These are phyloP conservation scores for Campoplex capitator DNA, from an alignment of 2,888 invertebrate genomes.

Conservation along the genomic window DNA sequence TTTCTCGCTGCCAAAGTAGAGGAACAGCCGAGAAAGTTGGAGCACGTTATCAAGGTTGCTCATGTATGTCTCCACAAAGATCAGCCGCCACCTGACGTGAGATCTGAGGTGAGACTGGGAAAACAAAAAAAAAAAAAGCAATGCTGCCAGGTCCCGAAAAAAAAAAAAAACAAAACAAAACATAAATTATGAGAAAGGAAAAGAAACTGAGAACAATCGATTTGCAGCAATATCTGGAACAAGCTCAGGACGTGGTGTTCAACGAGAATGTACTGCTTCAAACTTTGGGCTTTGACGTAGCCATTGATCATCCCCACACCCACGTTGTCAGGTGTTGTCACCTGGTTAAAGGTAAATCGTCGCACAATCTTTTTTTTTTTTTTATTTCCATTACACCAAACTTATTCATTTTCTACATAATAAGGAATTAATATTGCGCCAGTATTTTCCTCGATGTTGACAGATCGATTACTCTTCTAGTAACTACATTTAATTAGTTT, in stretches of 20 bases:
- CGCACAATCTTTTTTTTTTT: conserved; percentile 48
- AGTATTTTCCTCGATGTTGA: not conserved
- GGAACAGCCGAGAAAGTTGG: conserved; percentile 98
- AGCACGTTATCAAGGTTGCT: conserved; percentile 97
- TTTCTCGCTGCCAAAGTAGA: conserved; percentile 99
- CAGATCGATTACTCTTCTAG: not conserved
- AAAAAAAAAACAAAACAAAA: conserved; percentile 14
- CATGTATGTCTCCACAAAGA: conserved; percentile 94
- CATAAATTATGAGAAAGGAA: conserved; percentile 30
- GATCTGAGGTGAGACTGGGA: conserved; percentile 88
- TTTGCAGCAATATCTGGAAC: conserved; percentile 88
- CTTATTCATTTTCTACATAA: not conserved
- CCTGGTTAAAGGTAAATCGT: conserved; percentile 93
- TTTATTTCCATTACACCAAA: conserved; percentile 62
- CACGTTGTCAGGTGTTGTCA: conserved; percentile 98
- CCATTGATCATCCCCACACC: conserved; percentile 99
- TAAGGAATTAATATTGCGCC: not conserved
- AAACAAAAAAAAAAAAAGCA: conserved; percentile 26
- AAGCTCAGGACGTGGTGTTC: conserved; percentile 97
- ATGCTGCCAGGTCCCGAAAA: not conserved
- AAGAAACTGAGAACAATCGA: conserved; percentile 50
- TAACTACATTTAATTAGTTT: not conserved
- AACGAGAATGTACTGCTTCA: conserved; percentile 98
- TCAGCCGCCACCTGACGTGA: conserved; percentile 88
- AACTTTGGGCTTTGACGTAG: conserved; percentile 98